Conservation (phyloP, 2,888 invertebrate species). For the Amiota mariae region DNA sequence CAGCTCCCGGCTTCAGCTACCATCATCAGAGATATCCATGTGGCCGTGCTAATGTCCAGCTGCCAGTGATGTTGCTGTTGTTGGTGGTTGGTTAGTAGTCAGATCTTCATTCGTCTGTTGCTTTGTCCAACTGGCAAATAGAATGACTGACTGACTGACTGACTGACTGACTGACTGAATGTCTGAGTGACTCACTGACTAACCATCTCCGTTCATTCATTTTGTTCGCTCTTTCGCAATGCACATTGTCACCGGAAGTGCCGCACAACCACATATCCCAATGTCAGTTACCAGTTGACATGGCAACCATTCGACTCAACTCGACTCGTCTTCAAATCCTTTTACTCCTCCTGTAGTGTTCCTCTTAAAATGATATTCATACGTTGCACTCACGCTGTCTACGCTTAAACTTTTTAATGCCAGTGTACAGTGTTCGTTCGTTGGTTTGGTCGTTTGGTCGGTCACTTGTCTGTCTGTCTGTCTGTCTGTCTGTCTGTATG, state of each 20-base stretch:
- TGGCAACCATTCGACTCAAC: constrained; percentile 51
- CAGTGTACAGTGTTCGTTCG: constrained; percentile 33
- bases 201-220: not conserved
- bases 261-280: constrained; percentile 45
- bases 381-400: constrained; percentile 31
- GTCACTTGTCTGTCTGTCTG: constrained; percentile 26
- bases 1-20: too few species aligned
- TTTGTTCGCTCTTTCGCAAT: constrained; percentile 45
- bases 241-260: constrained; percentile 67
- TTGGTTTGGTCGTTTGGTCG: constrained; percentile 19
- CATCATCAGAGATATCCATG: too few species aligned
- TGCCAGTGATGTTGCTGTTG: constrained; percentile 30
- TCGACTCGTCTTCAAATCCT: constrained; percentile 47
- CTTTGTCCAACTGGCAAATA: too few species aligned
- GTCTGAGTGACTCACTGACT: not conserved
- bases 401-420: constrained; percentile 48
- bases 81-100: constrained; percentile 44
- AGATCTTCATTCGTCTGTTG: constrained; percentile 36
- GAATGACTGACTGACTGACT: not conserved
- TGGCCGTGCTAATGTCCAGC: constrained; percentile 24
- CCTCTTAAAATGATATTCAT: constrained; percentile 13
- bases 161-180: not conserved
- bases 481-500: constrained; percentile 35
- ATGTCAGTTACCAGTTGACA: constrained; percentile 56
- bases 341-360: constrained; percentile 33